Evolutionary conservation across 2,797 vertebrate genomes (phyloP).

Genomic region (Phoeniculus purpureus): DNA sequence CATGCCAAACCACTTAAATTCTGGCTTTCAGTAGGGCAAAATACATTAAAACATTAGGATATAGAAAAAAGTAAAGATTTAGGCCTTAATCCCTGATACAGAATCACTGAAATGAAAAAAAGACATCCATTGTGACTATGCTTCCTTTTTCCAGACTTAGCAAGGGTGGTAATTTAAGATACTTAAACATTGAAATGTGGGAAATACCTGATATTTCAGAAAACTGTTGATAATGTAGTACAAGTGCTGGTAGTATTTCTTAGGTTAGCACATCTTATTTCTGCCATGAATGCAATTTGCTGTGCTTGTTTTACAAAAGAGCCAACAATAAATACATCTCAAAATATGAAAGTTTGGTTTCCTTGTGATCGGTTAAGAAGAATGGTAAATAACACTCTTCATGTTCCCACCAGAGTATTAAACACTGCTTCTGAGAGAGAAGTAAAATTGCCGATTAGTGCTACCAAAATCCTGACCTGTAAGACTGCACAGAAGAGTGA

Average conservation of each 20-base stretch:
- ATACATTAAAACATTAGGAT: not conserved
- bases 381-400: not conserved
- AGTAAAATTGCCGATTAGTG: not conserved
- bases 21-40: not conserved
- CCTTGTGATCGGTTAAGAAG: not conserved
- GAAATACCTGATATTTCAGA: constrained; percentile 50
- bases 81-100: not conserved
- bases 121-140: not conserved
- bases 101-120: not conserved
- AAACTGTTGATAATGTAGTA: not conserved
- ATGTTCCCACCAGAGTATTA: not conserved
- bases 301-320: not conserved
- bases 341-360: not conserved
- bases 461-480: not conserved
- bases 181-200: not conserved
- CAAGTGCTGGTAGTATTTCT: not conserved
- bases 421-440: not conserved
- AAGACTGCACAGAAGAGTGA: not conserved
- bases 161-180: not conserved
- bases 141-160: not conserved
- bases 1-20: not conserved
- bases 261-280: not conserved
- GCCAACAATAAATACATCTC: constrained; percentile 8
- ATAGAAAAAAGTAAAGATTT: not conserved
- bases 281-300: not conserved